phyloP scores from a whole-genome alignment of 2,113 vertebrate species.

The Desmodus rotundus region DNA sequence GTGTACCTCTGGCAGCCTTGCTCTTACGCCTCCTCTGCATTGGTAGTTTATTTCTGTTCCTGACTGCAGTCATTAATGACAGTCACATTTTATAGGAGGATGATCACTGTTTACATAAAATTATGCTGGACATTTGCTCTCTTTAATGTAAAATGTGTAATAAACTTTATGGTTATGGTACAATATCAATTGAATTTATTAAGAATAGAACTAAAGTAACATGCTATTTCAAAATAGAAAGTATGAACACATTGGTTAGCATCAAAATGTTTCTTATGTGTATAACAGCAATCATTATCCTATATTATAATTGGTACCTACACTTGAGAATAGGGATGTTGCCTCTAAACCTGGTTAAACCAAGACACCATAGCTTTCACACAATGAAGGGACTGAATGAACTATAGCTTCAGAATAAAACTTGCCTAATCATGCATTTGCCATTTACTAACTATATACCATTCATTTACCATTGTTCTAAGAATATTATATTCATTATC shows the following conservation, averaged over 20 bases:
- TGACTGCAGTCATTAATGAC: neutral
- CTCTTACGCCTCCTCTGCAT: neutral
- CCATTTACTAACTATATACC: neutral
- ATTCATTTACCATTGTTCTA: neutral
- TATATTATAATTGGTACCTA: neutral
- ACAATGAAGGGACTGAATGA: neutral
- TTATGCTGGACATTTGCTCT: neutral
- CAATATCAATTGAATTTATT: neutral
- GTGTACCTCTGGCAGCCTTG: rapidly evolving
- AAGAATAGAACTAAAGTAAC: neutral
- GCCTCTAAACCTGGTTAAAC: neutral
- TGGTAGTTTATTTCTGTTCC: neutral
- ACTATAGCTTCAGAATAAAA: neutral
- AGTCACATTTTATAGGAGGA: neutral
- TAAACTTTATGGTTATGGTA: neutral
- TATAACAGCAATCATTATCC: neutral
- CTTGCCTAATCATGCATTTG: neutral
- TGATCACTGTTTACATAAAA: neutral
- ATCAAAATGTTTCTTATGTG: neutral
- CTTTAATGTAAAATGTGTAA: neutral
- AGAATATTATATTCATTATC: neutral
- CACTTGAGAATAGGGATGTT: neutral
- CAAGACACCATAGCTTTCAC: neutral
- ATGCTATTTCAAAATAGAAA: constrained; percentile 5
- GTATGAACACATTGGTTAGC: neutral